A percentile compares a stretch with the other conserved stretches of the same genome.
These are phyloP conservation scores for Stramonita haemastoma DNA, from an alignment of 2,888 invertebrate genomes.

Conservation along the genomic window DNA sequence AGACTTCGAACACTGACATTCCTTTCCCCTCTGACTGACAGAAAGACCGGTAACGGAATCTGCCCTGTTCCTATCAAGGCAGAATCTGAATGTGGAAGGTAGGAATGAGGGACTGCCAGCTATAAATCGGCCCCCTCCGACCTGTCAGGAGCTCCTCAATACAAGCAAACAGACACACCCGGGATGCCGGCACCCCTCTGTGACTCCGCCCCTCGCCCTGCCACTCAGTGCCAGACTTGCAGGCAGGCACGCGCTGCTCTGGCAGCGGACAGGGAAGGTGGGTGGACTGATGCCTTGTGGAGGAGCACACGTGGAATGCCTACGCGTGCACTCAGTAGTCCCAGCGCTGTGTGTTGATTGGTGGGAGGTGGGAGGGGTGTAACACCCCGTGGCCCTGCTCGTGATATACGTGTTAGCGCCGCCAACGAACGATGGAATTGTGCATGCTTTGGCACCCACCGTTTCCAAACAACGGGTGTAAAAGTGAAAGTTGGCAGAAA, in stretches of 20 bases:
- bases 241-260: neutral
- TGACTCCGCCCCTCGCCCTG: conserved; percentile 27
- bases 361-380: neutral
- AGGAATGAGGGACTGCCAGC: neutral
- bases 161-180: conserved; percentile 11
- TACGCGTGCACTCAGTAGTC: neutral
- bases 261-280: neutral
- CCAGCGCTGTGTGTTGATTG: neutral
- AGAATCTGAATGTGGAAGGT: neutral
- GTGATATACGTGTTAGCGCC: conserved; percentile 25
- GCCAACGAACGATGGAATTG: conserved; percentile 28
- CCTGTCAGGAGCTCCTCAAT: neutral
- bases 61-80: neutral
- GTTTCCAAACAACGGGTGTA: conserved; percentile 34
- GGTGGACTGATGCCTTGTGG: neutral
- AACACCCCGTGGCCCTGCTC: conserved; percentile 2
- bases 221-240: conserved; percentile 23
- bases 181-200: neutral
- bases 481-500: neutral
- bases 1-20: neutral
- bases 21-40: neutral
- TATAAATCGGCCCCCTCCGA: neutral
- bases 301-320: neutral
- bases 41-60: neutral
- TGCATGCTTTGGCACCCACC: conserved; percentile 24